A percentile compares a stretch with the other conserved stretches of the same genome.
Conservation (phyloP, 2,888 invertebrate species). For the Papilio protenor region DNA sequence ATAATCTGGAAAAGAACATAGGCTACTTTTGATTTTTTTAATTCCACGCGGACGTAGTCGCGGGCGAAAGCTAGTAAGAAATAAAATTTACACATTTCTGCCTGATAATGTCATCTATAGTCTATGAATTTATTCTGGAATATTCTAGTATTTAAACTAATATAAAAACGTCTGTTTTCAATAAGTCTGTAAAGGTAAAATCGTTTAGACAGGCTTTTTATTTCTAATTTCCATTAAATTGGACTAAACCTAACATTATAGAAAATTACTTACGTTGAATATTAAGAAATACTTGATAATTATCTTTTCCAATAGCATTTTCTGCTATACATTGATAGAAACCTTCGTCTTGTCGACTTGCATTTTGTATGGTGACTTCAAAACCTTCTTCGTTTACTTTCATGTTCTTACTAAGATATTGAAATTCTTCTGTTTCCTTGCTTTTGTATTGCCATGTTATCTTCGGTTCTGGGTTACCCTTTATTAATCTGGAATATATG, state of each 20-base stretch:
- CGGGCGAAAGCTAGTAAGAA: too few species aligned
- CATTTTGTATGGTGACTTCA: conserved; percentile 55
- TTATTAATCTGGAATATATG: conserved; percentile 57
- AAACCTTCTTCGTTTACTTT: conserved; percentile 48
- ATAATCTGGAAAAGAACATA: too few species aligned
- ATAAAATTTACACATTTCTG: too few species aligned
- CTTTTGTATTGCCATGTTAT: conserved; percentile 63
- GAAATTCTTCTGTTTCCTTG: conserved; percentile 48
- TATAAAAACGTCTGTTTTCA: too few species aligned
- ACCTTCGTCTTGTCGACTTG: conserved; percentile 62
- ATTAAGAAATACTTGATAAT: conserved; percentile 57
- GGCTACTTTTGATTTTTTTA: too few species aligned
- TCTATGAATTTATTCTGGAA: too few species aligned
- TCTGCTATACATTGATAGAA: conserved; percentile 68
- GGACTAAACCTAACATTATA: not conserved
- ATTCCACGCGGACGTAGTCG: too few species aligned
- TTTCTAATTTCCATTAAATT: too few species aligned
- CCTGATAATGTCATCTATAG: too few species aligned
- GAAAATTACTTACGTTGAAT: conserved; percentile 70
- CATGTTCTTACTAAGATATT: conserved; percentile 50
- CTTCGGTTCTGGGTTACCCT: conserved; percentile 67
- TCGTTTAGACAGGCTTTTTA: too few species aligned
- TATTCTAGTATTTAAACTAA: too few species aligned
- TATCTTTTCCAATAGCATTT: conserved; percentile 68
- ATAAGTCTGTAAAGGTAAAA: too few species aligned